Evolutionary conservation across 2,113 vertebrate species (phyloP).

Genomic region (Coracopsis vasa): DNA sequence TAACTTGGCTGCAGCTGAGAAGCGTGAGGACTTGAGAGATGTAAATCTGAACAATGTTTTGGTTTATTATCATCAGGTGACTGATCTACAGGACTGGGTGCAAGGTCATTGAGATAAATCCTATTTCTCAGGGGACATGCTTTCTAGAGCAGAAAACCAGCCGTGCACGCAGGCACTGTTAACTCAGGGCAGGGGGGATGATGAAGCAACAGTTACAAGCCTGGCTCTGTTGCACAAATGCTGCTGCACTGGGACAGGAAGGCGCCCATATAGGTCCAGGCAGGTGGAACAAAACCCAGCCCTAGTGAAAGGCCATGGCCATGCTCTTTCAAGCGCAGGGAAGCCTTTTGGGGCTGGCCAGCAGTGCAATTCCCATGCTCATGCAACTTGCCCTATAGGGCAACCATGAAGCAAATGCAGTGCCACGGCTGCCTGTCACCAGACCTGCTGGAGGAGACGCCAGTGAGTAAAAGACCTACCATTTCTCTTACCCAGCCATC

Average conservation of each 20-base stretch:
- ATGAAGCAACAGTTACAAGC: neutral
- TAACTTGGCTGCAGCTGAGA: neutral
- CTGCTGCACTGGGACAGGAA: neutral
- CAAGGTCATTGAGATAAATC: neutral
- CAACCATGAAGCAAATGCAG: neutral
- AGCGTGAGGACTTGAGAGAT: neutral
- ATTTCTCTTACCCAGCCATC: neutral
- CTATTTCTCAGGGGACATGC: neutral
- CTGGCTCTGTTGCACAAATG: neutral
- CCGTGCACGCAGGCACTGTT: neutral
- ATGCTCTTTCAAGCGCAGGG: neutral
- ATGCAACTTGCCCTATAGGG: neutral
- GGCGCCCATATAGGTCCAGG: rapidly evolving
- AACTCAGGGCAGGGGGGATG: rapidly evolving
- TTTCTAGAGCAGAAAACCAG: neutral
- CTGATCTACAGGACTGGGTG: neutral
- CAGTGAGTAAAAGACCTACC: neutral
- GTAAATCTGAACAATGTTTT: neutral
- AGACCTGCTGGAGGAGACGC: rapidly evolving
- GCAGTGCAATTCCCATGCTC: rapidly evolving
- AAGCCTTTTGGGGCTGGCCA: neutral
- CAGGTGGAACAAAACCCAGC: neutral
- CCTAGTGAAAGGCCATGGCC: rapidly evolving
- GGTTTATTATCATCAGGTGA: neutral
- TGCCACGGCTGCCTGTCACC: neutral